phyloP scores from a whole-genome alignment of 2,797 vertebrate genomes.

The Phoxinus dragarum region DNA sequence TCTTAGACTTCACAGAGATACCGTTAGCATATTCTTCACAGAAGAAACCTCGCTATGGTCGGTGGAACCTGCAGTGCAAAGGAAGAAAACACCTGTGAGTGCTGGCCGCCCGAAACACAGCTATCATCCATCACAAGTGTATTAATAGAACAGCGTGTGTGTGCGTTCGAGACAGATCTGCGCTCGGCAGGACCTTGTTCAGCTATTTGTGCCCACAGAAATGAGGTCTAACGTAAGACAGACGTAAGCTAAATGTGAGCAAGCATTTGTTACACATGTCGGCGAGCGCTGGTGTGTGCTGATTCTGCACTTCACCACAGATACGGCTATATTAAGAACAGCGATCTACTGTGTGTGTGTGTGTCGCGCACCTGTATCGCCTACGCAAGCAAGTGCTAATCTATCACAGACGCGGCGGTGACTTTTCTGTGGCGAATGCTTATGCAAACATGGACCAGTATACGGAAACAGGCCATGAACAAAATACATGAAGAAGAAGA shows the following conservation, averaged over 20 bases:
- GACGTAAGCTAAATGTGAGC: constrained; percentile 69
- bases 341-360: constrained; percentile 14
- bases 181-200: constrained; percentile 45
- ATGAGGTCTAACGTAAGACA: constrained; percentile 60
- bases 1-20: constrained; percentile 72
- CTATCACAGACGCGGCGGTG: background rate
- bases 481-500: background rate
- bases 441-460: background rate
- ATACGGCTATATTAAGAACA: constrained; percentile 67
- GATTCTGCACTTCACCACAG: constrained; percentile 58
- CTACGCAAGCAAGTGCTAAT: background rate
- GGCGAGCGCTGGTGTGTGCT: constrained; percentile 59
- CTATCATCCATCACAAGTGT: constrained; percentile 68
- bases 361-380: constrained; percentile 5
- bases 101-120: background rate
- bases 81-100: constrained; percentile 54
- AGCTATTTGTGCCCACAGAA: constrained; percentile 52
- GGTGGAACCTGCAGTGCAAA: constrained; percentile 87
- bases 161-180: constrained; percentile 36
- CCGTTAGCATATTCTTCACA: constrained; percentile 90
- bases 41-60: constrained; percentile 98
- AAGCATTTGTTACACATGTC: constrained; percentile 71
- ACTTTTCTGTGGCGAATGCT: background rate
- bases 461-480: background rate
- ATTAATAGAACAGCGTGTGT: constrained; percentile 61